phyloP scores from a whole-genome alignment of 2,113 vertebrate genomes.

The Raphicerus campestris region DNA sequence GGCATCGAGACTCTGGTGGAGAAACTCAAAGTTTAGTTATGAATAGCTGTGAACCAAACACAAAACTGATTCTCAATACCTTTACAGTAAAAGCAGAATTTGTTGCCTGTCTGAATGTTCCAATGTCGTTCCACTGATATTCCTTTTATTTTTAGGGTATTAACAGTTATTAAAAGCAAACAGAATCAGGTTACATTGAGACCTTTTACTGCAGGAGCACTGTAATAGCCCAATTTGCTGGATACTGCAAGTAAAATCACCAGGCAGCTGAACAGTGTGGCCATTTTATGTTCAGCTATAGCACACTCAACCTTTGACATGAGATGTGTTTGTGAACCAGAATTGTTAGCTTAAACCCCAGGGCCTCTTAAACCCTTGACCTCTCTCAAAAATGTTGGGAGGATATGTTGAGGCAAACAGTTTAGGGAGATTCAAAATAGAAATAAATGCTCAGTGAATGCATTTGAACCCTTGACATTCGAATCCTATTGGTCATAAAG shows the following conservation, averaged over 20 bases:
- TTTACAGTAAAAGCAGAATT: background rate
- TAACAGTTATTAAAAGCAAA: slow-evolving; percentile 17
- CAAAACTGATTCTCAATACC: background rate
- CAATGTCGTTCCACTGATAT: background rate
- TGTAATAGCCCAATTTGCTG: background rate
- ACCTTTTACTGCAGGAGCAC: background rate
- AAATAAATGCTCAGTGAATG: slow-evolving; percentile 37
- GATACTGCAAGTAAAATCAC: background rate
- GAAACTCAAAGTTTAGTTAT: slow-evolving; percentile 19
- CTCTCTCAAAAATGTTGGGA: slow-evolving; percentile 31
- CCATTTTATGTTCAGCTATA: background rate
- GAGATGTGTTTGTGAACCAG: slow-evolving; percentile 33
- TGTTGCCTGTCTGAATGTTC: background rate
- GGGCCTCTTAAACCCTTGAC: slow-evolving; percentile 14
- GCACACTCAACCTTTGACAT: slow-evolving; percentile 30
- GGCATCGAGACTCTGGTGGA: background rate
- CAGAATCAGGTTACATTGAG: background rate
- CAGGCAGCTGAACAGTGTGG: background rate
- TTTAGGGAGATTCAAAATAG: slow-evolving; percentile 48
- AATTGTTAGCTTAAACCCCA: slow-evolving; percentile 22
- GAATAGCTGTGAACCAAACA: background rate
- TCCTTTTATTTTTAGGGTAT: background rate
- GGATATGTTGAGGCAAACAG: slow-evolving; percentile 17
- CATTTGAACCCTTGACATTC: slow-evolving; percentile 30
- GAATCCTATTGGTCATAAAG: background rate